A percentile compares a stretch with the other conserved stretches of the same genome.
These are phyloP conservation scores for Tubulanus polymorphus DNA, from an alignment of 2,888 invertebrate species.

Conservation along the genomic window DNA sequence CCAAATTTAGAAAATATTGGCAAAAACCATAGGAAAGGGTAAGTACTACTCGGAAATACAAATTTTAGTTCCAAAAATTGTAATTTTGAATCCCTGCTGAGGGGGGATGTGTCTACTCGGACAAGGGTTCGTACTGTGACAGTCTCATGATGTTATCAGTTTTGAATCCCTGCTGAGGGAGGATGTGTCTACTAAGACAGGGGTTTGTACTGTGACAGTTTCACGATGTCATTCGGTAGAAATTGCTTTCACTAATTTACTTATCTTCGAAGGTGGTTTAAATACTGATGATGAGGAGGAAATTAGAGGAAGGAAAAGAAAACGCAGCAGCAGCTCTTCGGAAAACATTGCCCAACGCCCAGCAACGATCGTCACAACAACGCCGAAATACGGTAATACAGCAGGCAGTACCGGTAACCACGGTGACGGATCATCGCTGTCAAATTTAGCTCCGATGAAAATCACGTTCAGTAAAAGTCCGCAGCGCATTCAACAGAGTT, in stretches of 20 bases:
- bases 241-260: neutral
- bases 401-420: slow-evolving; percentile 26
- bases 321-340: slow-evolving; percentile 37
- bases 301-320: slow-evolving; percentile 23
- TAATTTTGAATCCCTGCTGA: too few species aligned
- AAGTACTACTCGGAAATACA: too few species aligned
- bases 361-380: slow-evolving; percentile 24
- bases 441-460: slow-evolving; percentile 45
- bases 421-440: too few species aligned
- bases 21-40: too few species aligned
- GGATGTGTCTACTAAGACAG: too few species aligned
- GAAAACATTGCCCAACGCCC: slow-evolving; percentile 12
- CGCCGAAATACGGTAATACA: slow-evolving; percentile 10
- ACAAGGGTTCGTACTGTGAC: too few species aligned
- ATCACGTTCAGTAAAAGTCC: slow-evolving; percentile 48
- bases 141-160: too few species aligned
- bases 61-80: too few species aligned
- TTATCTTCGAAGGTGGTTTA: slow-evolving; percentile 15
- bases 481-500: slow-evolving; percentile 22
- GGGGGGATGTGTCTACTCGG: too few species aligned
- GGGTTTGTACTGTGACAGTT: too few species aligned
- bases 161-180: too few species aligned
- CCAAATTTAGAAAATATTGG: too few species aligned
- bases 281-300: slow-evolving; percentile 47
- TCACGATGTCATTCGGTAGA: neutral